Base-by-base conservation (phyloP, 2,797 vertebrate genomes). In the Sternotherus odoratus region DNA sequence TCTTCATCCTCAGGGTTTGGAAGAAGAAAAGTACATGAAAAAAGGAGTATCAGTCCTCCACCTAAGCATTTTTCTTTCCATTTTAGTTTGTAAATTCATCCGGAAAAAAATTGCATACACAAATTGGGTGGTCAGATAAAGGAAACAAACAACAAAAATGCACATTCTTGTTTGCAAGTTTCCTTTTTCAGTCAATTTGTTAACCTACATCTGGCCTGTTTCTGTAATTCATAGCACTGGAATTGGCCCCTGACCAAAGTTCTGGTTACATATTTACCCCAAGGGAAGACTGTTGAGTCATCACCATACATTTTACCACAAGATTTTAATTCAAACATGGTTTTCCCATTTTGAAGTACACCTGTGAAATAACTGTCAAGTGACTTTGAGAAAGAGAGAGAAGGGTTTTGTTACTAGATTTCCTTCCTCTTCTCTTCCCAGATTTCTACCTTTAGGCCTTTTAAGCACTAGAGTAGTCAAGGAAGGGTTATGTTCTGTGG, bases 331-430 rank as follows among this genome's bases (percentile, higher is more conserved):
- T 88, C 77, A 93, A 80, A 63, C 7, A 13, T 9, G 21, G 36
- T 72, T 95, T 94, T 90, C 78, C 77, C 26, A 16, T 74, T 93
- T 93, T 89, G 66, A 95, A 93, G 89, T 53, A 15, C 86, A 81
- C 74, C 51, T 79, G 89, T 72, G 90, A 92, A 92, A 81, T 77
- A 39, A 17, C 9, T 93, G 30, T 19, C 57, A 82, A 85, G 51
- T 53, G 43, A 74, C 33, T 87, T 81, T 48, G 30, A 89, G 91
- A 89, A 33, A 79, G 85, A 93, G 92, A 2, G 46, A 79, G 13
- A 86, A 87, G 51, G 53, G 3, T 54, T 94, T 46, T 79, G 19
- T 85, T 28, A 33, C 9, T 91, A n/a, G 12, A 77, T 91, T 94
- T 89, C 3, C 26, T 88, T 77, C 39, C 43, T 39, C 36, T 43